Conservation (phyloP, 2,888 invertebrate species). For the Notodonta ziczac region DNA sequence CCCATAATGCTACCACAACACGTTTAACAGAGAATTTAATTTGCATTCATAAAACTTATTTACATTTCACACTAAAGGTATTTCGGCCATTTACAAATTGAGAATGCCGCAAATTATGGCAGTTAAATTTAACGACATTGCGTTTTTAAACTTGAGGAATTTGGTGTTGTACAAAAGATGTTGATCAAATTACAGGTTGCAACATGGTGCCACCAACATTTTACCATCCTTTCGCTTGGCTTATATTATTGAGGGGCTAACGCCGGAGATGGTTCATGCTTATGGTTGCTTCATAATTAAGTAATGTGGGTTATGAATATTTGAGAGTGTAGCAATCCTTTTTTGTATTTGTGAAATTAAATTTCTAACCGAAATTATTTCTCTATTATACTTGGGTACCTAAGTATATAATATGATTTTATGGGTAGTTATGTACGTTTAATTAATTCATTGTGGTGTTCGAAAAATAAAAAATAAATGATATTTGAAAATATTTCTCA, state of each 20-base stretch:
- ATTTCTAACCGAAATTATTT: too few species aligned
- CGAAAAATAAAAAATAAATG: too few species aligned
- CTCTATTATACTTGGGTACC: too few species aligned
- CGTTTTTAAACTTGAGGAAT: conserved; percentile 26
- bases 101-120: conserved; percentile 29
- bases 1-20: neutral
- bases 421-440: too few species aligned
- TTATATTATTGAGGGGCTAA: neutral
- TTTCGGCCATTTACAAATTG: conserved; percentile 19
- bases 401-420: too few species aligned
- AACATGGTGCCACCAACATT: conserved; percentile 5
- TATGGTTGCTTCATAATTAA: too few species aligned
- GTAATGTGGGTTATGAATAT: too few species aligned
- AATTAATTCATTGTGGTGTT: too few species aligned
- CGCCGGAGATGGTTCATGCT: too few species aligned
- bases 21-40: conserved; percentile 1
- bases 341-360: too few species aligned
- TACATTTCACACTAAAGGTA: conserved; percentile 20
- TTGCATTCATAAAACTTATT: conserved; percentile 1
- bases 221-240: conserved; percentile 1
- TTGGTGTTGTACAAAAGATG: conserved; percentile 10
- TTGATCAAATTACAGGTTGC: conserved; percentile 23
- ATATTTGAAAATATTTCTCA: too few species aligned
- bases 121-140: conserved; percentile 31
- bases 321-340: too few species aligned